phyloP scores from a whole-genome alignment of 2,113 vertebrate genomes.

The Callorhinus ursinus region DNA sequence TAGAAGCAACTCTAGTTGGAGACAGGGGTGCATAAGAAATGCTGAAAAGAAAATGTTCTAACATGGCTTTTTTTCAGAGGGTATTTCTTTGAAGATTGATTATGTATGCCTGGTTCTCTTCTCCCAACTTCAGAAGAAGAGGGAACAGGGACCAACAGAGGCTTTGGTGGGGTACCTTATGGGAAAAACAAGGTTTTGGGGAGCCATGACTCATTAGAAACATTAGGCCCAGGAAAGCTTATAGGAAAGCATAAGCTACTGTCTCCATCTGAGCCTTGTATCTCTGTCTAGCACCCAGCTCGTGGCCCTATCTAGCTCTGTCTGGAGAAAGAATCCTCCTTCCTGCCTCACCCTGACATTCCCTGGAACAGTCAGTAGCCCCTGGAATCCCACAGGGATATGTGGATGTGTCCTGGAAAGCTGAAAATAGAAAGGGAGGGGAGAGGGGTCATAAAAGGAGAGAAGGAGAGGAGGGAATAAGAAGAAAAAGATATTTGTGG shows the following conservation, averaged over 20 bases:
- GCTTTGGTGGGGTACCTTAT: neutral
- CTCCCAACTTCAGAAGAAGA: neutral
- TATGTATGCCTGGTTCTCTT: neutral
- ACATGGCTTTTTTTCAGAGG: neutral
- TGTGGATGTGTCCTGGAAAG: slow-evolving; percentile 1
- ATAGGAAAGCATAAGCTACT: neutral
- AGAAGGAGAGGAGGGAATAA: neutral
- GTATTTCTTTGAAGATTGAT: slow-evolving; percentile 11
- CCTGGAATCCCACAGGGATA: neutral
- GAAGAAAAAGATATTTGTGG: neutral
- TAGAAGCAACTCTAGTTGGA: neutral
- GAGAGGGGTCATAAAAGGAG: neutral
- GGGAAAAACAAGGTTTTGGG: neutral
- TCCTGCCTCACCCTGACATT: neutral
- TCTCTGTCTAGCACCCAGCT: neutral
- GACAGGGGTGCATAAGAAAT: neutral
- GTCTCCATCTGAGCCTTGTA: neutral
- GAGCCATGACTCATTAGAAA: neutral
- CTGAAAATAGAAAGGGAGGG: slow-evolving; percentile 9
- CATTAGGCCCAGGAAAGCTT: neutral
- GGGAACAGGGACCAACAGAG: neutral
- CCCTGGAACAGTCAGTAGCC: neutral
- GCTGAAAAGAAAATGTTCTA: slow-evolving; percentile 24
- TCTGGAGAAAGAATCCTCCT: neutral
- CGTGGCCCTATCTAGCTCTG: neutral